These are phyloP conservation scores for Limonius californicus DNA, from an alignment of 1,140 invertebrate genomes.

Conservation along the genomic window DNA sequence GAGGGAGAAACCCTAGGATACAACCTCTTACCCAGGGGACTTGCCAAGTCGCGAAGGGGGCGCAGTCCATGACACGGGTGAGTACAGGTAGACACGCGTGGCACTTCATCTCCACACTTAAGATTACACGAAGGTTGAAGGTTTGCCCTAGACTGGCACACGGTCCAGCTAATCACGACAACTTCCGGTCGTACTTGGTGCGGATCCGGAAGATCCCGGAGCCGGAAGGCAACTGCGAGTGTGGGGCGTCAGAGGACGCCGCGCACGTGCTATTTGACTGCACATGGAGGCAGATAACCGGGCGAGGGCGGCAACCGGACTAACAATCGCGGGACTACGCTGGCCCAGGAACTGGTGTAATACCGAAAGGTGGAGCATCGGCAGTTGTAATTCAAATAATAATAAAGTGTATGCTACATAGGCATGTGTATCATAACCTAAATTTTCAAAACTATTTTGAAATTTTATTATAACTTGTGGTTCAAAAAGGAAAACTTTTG, in stretches of 20 bases:
- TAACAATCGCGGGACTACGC: too few species aligned
- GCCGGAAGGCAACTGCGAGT: background rate
- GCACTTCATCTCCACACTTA: constrained; percentile 51
- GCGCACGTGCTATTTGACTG: too few species aligned
- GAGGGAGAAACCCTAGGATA: background rate
- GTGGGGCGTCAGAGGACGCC: too few species aligned
- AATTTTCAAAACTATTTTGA: too few species aligned
- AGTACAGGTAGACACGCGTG: constrained; percentile 1
- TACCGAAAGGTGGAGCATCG: too few species aligned
- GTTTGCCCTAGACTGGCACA: constrained; percentile 56
- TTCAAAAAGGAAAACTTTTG: too few species aligned
- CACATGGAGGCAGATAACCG: background rate
- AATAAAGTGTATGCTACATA: too few species aligned
- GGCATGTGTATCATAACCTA: too few species aligned
- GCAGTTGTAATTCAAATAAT: too few species aligned
- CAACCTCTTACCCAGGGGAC: too few species aligned
- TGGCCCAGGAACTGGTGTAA: too few species aligned
- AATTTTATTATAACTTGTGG: too few species aligned
- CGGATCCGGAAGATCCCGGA: background rate
- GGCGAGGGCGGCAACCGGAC: background rate
- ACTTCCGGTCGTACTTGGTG: background rate
- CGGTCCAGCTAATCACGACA: background rate
- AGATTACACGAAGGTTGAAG: constrained; percentile 81
- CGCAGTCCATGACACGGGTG: background rate
- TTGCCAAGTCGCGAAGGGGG: background rate